These are phyloP conservation scores for Cheilosia impressa DNA, from an alignment of 2,888 invertebrate genomes.

Conservation along the genomic window DNA sequence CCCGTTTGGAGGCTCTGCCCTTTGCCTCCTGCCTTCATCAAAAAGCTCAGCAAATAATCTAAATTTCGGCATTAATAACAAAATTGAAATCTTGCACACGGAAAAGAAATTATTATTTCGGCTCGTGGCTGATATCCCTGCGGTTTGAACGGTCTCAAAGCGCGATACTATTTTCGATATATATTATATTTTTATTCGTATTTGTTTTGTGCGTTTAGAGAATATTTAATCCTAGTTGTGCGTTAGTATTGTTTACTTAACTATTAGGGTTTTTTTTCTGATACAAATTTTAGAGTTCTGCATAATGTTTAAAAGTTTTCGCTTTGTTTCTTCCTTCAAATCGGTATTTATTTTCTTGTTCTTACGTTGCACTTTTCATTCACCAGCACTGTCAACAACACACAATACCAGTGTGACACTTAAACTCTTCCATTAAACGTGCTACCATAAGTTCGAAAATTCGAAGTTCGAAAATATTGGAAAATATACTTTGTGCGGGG, in stretches of 20 bases:
- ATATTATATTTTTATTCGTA: slow-evolving; percentile 19
- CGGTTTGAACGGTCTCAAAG: slow-evolving; percentile 7
- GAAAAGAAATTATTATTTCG: slow-evolving; percentile 11
- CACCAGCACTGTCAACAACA: slow-evolving; percentile 54
- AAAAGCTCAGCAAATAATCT: slow-evolving; percentile 77
- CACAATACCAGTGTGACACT: slow-evolving; percentile 38
- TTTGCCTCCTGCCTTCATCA: slow-evolving; percentile 81
- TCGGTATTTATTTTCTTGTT: slow-evolving; percentile 14
- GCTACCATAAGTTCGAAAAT: slow-evolving; percentile 51
- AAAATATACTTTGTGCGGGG: slow-evolving; percentile 51
- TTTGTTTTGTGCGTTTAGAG: slow-evolving; percentile 27
- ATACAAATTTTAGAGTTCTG: slow-evolving; percentile 8
- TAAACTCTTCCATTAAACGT: slow-evolving; percentile 32
- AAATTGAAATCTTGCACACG: slow-evolving; percentile 22
- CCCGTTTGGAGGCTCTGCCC: slow-evolving; percentile 83
- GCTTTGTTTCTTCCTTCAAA: slow-evolving; percentile 12
- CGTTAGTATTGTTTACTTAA: slow-evolving; percentile 6
- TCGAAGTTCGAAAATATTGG: slow-evolving; percentile 60
- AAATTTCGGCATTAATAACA: slow-evolving; percentile 76
- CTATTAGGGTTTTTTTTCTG: neutral
- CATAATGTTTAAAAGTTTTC: slow-evolving; percentile 22
- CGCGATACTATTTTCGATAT: slow-evolving; percentile 8
- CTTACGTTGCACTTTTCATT: slow-evolving; percentile 59
- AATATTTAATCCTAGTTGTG: slow-evolving; percentile 38
- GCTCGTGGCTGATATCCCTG: neutral